Evolutionary conservation across 2,888 invertebrate species (phyloP).

Genomic region (Incurvaria masculella): DNA sequence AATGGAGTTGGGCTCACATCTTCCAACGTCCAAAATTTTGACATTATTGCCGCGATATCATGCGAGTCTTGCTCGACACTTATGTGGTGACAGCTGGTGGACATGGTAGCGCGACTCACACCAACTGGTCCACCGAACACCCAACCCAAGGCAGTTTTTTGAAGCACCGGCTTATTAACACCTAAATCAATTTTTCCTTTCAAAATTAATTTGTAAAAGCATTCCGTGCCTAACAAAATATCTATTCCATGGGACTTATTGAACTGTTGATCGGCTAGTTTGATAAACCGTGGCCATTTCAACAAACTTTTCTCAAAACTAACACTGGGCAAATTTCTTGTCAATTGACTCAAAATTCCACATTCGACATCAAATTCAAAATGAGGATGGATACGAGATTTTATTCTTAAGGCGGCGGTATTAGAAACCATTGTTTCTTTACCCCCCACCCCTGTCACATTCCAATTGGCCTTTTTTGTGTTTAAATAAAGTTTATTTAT

Average conservation of each 20-base stretch:
- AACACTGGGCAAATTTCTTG: too few relatives aligned
- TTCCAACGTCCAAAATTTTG: not conserved
- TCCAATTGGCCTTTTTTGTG: too few relatives aligned
- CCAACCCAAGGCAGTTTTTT: not conserved
- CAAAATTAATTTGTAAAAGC: not conserved
- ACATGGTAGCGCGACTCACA: not conserved
- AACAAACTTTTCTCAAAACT: not conserved
- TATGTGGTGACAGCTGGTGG: not conserved
- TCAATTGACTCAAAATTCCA: too few relatives aligned
- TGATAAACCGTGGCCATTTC: not conserved
- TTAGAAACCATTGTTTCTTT: too few relatives aligned
- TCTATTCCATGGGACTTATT: not conserved
- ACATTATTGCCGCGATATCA: not conserved
- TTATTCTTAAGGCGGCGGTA: too few relatives aligned
- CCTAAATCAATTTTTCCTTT: not conserved
- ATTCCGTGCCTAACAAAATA: not conserved
- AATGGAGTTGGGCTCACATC: not conserved
- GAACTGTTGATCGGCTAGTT: not conserved
- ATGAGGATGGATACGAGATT: too few relatives aligned
- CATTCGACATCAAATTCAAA: too few relatives aligned
- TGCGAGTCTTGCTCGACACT: not conserved
- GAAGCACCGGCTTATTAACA: not conserved
- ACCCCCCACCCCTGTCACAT: too few relatives aligned
- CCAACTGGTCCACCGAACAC: not conserved
- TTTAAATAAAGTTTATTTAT: too few relatives aligned